Evolutionary conservation across 2,113 vertebrate species (phyloP), one percentile per base, ranked within the genome.

Genomic region (Aramus guarauna): DNA sequence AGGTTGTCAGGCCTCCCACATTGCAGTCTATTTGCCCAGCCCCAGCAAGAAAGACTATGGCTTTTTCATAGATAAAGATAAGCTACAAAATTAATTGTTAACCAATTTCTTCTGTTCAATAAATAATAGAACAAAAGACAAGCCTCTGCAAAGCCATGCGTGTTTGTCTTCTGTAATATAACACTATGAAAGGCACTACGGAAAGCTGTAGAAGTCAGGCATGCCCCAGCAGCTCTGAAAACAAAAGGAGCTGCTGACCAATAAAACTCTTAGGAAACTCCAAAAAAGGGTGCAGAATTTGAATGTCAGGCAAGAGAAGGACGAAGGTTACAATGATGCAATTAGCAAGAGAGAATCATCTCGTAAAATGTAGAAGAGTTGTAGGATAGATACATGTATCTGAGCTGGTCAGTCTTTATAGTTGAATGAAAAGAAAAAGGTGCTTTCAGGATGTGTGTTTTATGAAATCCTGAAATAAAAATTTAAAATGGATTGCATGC

Each of bases 221-320:
- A 36, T 71, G 64, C 67, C 72, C 50, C 67, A 67, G 67, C 92
- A 96, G n/a, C 29, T 75, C 85, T 7, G 14, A 12, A 78, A 88
- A 93, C 37, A 78, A 92, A 94, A 86, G 87, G 86, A 91, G 36
- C 66, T 91, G 92, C 94, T 94, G 92, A 96, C 73, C 64, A 58
- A 62, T 68, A 81, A 78, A 94, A 84, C 69, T 71, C 79, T 43
- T 4, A 15, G 76, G 69, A 64, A 95, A 72, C 41, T 55, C 71
- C 41, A 88, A 36, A 94, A 95, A 94, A 74, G 45, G 32, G n/a
- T 85, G 56, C 72, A 78, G 76, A 83, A 81, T 89, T 73, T 83
- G 39, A 64, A 63, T 75, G 37, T 74, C 63, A 78, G 55, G 79
- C 41, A 83, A 67, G 59, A 63, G 75, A 64, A 78, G 39, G 43